phyloP scores from a whole-genome alignment of 2,888 invertebrate genomes.

The Malthinus flaveolus region DNA sequence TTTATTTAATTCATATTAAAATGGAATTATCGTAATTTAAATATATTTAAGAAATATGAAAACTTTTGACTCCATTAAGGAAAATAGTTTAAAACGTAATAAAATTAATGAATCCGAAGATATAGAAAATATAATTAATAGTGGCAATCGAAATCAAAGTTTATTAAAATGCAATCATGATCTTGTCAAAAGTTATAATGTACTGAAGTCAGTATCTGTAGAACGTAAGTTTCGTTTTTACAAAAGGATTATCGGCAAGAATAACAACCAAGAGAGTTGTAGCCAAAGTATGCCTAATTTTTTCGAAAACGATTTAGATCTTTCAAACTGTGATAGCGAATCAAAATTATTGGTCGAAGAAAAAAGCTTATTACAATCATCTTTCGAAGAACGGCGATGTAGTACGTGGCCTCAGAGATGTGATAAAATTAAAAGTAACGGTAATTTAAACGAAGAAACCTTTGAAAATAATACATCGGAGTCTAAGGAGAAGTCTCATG shows the following conservation, averaged over 20 bases:
- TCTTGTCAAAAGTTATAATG: constrained; percentile 35
- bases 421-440: constrained; percentile 48
- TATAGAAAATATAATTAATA: constrained; percentile 34
- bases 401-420: constrained; percentile 59
- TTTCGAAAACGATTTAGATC: constrained; percentile 38
- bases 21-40: no score
- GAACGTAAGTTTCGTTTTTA: constrained; percentile 41
- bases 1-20: no score
- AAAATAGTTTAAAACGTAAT: constrained; percentile 31
- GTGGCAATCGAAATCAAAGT: constrained; percentile 31
- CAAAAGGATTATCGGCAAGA: constrained; percentile 38
- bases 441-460: constrained; percentile 8
- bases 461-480: constrained; percentile 13
- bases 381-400: constrained; percentile 52
- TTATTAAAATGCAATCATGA: constrained; percentile 37
- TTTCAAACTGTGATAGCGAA: constrained; percentile 43
- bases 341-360: constrained; percentile 37
- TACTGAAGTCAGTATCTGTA: constrained; percentile 37
- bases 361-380: constrained; percentile 37
- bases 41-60: constrained; percentile 26
- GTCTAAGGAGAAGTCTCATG: constrained; percentile 30
- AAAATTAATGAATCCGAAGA: constrained; percentile 32
- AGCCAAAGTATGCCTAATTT: constrained; percentile 55
- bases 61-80: constrained; percentile 37
- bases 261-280: constrained; percentile 42